These are phyloP conservation scores for Phlogophora meticulosa DNA, from an alignment of 2,888 invertebrate species.

Conservation along the genomic window DNA sequence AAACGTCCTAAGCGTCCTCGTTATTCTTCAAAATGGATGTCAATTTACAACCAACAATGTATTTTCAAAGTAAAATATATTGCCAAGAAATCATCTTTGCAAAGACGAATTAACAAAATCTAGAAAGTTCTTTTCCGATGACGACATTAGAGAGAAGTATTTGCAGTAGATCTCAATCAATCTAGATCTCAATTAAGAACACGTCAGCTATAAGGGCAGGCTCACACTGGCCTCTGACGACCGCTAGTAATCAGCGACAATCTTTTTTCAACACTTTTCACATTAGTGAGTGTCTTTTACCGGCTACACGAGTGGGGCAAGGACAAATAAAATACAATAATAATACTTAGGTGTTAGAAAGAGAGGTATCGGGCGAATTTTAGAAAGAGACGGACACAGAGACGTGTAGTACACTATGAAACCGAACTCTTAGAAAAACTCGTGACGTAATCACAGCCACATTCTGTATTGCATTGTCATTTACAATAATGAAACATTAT, in stretches of 20 bases:
- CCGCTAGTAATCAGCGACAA: neutral
- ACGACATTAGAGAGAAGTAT: constrained; percentile 14
- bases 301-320: neutral
- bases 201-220: constrained; percentile 11
- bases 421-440: too few species aligned
- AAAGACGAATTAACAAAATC: constrained; percentile 8
- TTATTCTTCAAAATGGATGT: constrained; percentile 14
- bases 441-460: too few species aligned
- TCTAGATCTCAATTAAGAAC: constrained; percentile 33
- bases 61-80: neutral
- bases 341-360: too few species aligned
- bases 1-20: constrained; percentile 6
- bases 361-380: too few species aligned
- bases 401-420: too few species aligned
- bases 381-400: too few species aligned
- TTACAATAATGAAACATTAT: too few species aligned
- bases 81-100: neutral
- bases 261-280: neutral
- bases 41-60: neutral
- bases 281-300: neutral
- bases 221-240: fast-evolving
- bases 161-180: constrained; percentile 26
- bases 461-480: too few species aligned
- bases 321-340: neutral
- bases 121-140: constrained; percentile 8